Evolutionary conservation across 37 sponge, comb jelly and placozoan genomes (phyloP).

Genomic region (Tethya wilhelma): DNA sequence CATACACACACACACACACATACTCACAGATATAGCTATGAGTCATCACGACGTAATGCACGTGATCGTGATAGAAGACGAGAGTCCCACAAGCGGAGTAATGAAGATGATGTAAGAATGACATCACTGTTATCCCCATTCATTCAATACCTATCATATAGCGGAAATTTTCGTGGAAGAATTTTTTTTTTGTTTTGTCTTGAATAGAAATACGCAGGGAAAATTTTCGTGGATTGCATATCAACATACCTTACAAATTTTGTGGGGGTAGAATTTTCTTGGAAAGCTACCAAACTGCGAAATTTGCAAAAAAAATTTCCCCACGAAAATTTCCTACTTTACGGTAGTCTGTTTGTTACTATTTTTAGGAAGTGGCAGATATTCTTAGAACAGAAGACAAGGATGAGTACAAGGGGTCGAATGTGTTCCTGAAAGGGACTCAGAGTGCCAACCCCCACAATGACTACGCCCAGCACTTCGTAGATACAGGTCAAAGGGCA

Average conservation of each 20-base stretch:
- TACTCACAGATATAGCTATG: neutral
- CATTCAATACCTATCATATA: too few relatives aligned
- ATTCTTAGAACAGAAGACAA: conserved; percentile 9
- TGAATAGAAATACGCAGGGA: too few relatives aligned
- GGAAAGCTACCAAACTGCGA: too few relatives aligned
- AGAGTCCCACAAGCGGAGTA: neutral
- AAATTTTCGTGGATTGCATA: too few relatives aligned
- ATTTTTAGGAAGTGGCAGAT: conserved; percentile 43
- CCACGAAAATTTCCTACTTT: neutral
- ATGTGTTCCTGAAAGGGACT: conserved; percentile 80
- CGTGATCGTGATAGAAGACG: too few relatives aligned
- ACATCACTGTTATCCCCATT: neutral
- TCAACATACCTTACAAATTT: too few relatives aligned
- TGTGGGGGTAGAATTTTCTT: too few relatives aligned
- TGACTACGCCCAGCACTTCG: conserved; percentile 96
- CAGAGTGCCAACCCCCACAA: conserved; percentile 98
- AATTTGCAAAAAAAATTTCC: too few relatives aligned
- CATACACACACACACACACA: conserved; percentile 32
- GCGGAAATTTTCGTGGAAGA: too few relatives aligned
- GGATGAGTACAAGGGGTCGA: conserved; percentile 62
- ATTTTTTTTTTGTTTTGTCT: too few relatives aligned
- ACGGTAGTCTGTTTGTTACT: neutral
- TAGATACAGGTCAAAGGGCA: conserved; percentile 92
- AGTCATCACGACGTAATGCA: too few relatives aligned
- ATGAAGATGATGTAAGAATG: conserved; percentile 37